Conservation (phyloP, 2,113 vertebrate species). For the Tragulus kanchil region DNA sequence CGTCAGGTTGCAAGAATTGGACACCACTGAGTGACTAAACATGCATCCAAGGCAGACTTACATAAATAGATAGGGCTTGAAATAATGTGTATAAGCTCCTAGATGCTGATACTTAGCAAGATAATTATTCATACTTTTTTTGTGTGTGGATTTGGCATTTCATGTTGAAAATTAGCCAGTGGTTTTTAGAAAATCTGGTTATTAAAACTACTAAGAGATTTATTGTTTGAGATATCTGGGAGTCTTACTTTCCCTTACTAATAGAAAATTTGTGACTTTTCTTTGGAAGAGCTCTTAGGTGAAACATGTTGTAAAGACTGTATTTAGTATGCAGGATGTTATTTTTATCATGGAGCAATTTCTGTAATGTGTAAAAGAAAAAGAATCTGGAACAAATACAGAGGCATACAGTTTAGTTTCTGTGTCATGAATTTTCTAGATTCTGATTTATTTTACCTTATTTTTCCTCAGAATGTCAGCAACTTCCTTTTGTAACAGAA, state of each 20-base stretch:
- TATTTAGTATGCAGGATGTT: conserved; percentile 12
- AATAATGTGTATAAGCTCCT: neutral
- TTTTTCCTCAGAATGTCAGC: neutral
- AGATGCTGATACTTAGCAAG: neutral
- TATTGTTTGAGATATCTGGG: neutral
- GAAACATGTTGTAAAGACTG: neutral
- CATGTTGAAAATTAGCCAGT: neutral
- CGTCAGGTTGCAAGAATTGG: neutral
- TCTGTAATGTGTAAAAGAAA: neutral
- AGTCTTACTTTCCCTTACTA: conserved; percentile 9
- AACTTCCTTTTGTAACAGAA: conserved; percentile 1
- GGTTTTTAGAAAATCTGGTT: neutral
- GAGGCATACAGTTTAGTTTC: neutral
- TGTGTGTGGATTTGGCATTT: conserved; percentile 15
- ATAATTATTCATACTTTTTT: neutral
- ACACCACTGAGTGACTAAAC: neutral
- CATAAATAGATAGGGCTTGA: neutral
- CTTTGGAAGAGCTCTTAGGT: neutral
- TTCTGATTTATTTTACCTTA: neutral
- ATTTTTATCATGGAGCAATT: conserved; percentile 26
- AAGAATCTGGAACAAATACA: conserved; percentile 9
- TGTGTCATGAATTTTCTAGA: neutral
- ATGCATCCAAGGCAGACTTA: neutral
- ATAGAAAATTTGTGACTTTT: neutral
- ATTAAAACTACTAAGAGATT: neutral